phyloP scores from a whole-genome alignment of 2,888 invertebrate species.

The Mesochorus sp. region DNA sequence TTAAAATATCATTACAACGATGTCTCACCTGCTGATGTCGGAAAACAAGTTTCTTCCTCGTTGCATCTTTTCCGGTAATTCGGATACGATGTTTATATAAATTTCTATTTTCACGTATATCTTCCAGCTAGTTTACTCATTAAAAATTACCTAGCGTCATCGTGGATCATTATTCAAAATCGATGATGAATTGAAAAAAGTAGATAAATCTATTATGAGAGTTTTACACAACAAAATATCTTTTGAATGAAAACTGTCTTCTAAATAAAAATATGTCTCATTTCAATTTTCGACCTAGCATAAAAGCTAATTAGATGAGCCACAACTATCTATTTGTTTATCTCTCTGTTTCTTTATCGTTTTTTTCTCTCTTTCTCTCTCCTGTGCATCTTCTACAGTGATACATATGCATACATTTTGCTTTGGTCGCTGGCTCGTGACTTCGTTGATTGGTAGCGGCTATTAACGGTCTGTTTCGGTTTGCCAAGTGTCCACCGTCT shows the following conservation, averaged over 20 bases:
- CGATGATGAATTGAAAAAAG: too few relatives aligned
- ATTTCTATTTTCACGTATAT: too few relatives aligned
- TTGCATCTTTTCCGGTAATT: not conserved
- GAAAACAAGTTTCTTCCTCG: slow-evolving; percentile 26
- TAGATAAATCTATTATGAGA: too few relatives aligned
- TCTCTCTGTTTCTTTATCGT: not conserved
- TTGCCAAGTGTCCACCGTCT: slow-evolving; percentile 61
- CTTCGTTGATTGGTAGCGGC: slow-evolving; percentile 78
- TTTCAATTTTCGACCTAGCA: too few relatives aligned
- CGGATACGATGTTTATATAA: not conserved
- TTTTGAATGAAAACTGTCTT: too few relatives aligned
- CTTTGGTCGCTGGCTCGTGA: slow-evolving; percentile 64
- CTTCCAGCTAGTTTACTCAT: not conserved
- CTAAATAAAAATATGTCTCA: too few relatives aligned
- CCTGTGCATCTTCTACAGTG: slow-evolving; percentile 5
- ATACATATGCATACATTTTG: slow-evolving; percentile 49
- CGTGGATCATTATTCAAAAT: too few relatives aligned
- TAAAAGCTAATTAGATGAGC: not conserved
- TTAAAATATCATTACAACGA: slow-evolving; percentile 35
- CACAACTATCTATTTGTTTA: not conserved
- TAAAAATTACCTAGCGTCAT: too few relatives aligned
- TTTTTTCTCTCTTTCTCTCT: slow-evolving; percentile 29
- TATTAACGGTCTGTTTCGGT: slow-evolving; percentile 76
- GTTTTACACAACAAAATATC: too few relatives aligned
- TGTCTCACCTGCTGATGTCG: slow-evolving; percentile 24